Percentiles rank a stretch among this genome's conserved stretches.
These are phyloP conservation scores for Campopleginae sp. DNA, from an alignment of 2,888 invertebrate genomes.

Conservation along the genomic window DNA sequence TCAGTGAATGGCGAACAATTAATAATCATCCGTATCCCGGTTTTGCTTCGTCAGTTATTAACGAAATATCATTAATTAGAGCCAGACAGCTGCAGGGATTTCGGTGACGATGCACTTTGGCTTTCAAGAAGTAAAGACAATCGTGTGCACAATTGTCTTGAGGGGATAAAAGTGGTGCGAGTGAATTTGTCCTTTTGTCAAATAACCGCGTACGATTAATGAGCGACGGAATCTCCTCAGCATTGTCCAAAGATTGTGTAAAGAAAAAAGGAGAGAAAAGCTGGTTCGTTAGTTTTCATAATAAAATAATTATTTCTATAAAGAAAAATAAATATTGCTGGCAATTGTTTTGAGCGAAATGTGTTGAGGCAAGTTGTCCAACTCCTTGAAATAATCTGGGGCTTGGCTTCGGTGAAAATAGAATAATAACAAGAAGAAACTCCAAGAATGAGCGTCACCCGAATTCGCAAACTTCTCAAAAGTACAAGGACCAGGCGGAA, in stretches of 20 bases:
- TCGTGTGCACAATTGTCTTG: neutral
- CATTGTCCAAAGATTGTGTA: neutral
- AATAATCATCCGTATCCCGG: slow-evolving; percentile 56
- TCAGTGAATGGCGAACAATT: slow-evolving; percentile 61
- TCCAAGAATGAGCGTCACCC: neutral
- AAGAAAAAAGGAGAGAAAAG: neutral
- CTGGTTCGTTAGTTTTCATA: neutral
- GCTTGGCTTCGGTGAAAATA: neutral
- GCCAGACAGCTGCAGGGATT: slow-evolving; percentile 56
- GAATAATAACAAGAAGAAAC: neutral
- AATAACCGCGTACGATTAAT: neutral
- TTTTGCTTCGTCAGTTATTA: slow-evolving; percentile 59
- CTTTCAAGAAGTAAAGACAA: slow-evolving; percentile 15
- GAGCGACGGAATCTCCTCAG: neutral
- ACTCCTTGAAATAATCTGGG: neutral
- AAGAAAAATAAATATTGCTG: neutral
- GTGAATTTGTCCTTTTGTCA: neutral
- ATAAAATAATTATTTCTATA: neutral
- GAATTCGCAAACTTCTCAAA: neutral
- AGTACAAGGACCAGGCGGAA: neutral
- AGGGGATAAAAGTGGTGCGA: neutral
- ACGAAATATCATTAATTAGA: slow-evolving; percentile 62
- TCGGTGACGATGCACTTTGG: neutral
- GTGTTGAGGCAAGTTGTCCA: neutral
- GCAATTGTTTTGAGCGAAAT: neutral